Evolutionary conservation across 2,113 vertebrate genomes (phyloP), one percentile per base, ranked within the genome.

Genomic region (Mixornis gularis): DNA sequence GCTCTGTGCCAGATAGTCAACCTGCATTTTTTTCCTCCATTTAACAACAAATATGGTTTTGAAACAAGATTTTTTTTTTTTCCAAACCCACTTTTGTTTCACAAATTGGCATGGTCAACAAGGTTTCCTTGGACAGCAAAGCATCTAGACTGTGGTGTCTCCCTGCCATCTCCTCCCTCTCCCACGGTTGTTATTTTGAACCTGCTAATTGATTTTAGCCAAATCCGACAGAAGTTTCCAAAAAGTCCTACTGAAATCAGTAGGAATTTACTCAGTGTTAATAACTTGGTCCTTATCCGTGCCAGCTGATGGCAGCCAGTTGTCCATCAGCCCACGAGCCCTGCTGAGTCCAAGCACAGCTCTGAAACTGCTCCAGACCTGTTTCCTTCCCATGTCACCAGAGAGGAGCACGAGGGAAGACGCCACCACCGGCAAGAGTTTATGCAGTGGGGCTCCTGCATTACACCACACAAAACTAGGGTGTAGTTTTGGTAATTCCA

Each of bases 371-470:
- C 24, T 48, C 48, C 85, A 48, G 34, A 41, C 17, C 19, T 12
- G 3, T 8, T 53, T 89, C 58, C 21, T 64, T 27, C 46, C 21
- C 43, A 34, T 1, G 0, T 32, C 59, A 71, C 26, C 0, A 0
- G 46, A 73, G 5, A 19, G 30, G 14, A 78, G 43, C 1, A 1
- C 0, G 0, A 83, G 19, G 15, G 25, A 87, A 81, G 52, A 41
- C 24, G 36, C n/a, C 38, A 34, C 13, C 32, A 26, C 49, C 24
- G 10, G 8, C 27, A 44, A 66, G 32, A 51, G 32, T 41, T 73
- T 14, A 72, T 14, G 27, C 16, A n/a, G 14, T 49, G 30, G 21
- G 40, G 8, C 10, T 63, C 69, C 64, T 59, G 60, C 7, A 22
- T 48, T 44, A 73, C 18, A 71, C 29, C n/a, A 53, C 32, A 38